A percentile compares a stretch with the other conserved stretches of the same genome.
Conservation (phyloP, 1,140 invertebrate species). For the Drosophila hydei region DNA sequence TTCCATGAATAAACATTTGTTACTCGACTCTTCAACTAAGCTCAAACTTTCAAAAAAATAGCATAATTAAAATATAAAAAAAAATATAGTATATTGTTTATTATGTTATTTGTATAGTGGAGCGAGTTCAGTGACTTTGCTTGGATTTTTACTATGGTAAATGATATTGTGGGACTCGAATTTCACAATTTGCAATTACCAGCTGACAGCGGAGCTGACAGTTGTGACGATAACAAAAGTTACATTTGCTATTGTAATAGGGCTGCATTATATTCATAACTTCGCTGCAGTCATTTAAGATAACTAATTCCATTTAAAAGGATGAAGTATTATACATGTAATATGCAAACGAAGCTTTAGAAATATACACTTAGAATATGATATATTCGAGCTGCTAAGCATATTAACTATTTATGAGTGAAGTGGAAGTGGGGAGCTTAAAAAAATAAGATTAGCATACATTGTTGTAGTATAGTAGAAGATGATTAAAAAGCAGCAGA, state of each 20-base stretch:
- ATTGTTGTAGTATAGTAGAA: too few relatives aligned
- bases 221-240: slow-evolving; percentile 1
- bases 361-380: too few relatives aligned
- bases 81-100: slow-evolving; percentile 4
- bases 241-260: not conserved
- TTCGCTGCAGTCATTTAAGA: too few relatives aligned
- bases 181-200: slow-evolving; percentile 6
- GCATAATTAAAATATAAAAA: not conserved
- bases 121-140: slow-evolving; percentile 28
- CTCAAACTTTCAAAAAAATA: slow-evolving; percentile 38
- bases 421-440: too few relatives aligned
- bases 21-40: slow-evolving; percentile 18
- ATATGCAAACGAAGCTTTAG: not conserved
- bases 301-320: not conserved
- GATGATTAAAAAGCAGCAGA: too few relatives aligned
- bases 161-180: slow-evolving; percentile 2
- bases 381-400: too few relatives aligned
- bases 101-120: not conserved
- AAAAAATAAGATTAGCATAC: too few relatives aligned
- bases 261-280: not conserved
- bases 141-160: not conserved
- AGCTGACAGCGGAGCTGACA: not conserved
- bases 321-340: not conserved
- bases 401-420: too few relatives aligned
- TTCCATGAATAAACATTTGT: slow-evolving; percentile 12